Conservation (phyloP, 2,797 vertebrate genomes). For the Coracias cyanogaster region DNA sequence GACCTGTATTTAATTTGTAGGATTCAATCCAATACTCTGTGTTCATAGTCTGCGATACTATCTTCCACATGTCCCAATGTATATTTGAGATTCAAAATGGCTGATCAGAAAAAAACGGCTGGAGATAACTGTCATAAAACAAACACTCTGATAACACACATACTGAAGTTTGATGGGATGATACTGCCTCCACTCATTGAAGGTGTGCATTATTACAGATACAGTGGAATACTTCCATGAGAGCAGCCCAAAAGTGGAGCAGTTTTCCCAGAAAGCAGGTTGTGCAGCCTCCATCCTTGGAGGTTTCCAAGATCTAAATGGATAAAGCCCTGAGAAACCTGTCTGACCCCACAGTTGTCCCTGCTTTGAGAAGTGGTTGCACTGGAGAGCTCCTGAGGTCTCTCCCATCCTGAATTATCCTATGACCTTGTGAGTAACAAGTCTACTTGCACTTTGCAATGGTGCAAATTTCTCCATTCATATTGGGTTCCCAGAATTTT, state of each 20-base stretch:
- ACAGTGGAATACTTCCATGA: rapidly evolving
- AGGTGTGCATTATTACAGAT: not conserved
- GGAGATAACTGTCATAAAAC: not conserved
- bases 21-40: not conserved
- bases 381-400: not conserved
- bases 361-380: not conserved
- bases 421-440: not conserved
- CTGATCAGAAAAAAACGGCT: not conserved
- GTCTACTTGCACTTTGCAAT: not conserved
- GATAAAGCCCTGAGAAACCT: not conserved
- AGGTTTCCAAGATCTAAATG: not conserved
- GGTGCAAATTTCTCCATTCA: not conserved
- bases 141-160: not conserved
- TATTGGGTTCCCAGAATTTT: not conserved
- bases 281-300: not conserved
- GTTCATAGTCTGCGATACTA: not conserved
- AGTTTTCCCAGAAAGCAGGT: not conserved
- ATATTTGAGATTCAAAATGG: not conserved
- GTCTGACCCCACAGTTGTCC: not conserved
- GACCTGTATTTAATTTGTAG: not conserved
- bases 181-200: not conserved
- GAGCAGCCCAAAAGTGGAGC: not conserved
- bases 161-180: not conserved
- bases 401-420: not conserved
- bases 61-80: not conserved